phyloP scores from a whole-genome alignment of 2,113 vertebrate genomes.

The Perca flavescens region DNA sequence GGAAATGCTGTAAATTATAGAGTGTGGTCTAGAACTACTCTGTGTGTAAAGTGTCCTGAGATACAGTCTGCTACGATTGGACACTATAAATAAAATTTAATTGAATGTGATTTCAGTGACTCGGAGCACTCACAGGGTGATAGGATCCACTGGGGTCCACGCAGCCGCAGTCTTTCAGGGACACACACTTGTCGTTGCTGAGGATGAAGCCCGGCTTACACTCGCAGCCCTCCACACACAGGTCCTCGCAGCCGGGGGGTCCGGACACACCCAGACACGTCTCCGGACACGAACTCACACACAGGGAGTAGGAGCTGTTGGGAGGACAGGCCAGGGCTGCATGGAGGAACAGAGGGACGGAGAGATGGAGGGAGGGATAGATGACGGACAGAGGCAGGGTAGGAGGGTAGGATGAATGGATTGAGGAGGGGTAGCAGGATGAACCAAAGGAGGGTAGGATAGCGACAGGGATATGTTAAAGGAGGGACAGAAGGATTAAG shows the following conservation, averaged over 20 bases:
- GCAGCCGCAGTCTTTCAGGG: slow-evolving; percentile 84
- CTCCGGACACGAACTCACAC: slow-evolving; percentile 81
- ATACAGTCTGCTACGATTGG: no score
- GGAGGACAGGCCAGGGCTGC: slow-evolving; percentile 82
- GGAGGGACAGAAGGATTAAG: no score
- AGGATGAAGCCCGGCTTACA: slow-evolving; percentile 85
- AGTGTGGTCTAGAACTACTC: no score
- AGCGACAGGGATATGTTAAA: no score
- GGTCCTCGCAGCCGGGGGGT: slow-evolving; percentile 68
- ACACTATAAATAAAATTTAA: no score
- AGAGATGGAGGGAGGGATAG: neutral
- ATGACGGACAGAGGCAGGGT: neutral
- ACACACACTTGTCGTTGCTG: slow-evolving; percentile 80
- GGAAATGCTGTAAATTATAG: no score
- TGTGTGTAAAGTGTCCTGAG: no score
- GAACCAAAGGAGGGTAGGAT: no score
- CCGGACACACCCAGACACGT: slow-evolving; percentile 78
- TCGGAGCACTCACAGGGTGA: slow-evolving; percentile 78
- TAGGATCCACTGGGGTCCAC: slow-evolving; percentile 77
- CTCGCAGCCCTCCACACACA: slow-evolving; percentile 85
- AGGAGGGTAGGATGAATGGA: no score
- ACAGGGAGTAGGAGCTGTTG: slow-evolving; percentile 87
- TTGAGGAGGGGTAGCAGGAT: no score
- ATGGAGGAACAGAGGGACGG: neutral
- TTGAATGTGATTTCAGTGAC: neutral